These are phyloP conservation scores for Sphenopsis melanotis DNA, from an alignment of 2,797 vertebrate species.

Conservation along the genomic window DNA sequence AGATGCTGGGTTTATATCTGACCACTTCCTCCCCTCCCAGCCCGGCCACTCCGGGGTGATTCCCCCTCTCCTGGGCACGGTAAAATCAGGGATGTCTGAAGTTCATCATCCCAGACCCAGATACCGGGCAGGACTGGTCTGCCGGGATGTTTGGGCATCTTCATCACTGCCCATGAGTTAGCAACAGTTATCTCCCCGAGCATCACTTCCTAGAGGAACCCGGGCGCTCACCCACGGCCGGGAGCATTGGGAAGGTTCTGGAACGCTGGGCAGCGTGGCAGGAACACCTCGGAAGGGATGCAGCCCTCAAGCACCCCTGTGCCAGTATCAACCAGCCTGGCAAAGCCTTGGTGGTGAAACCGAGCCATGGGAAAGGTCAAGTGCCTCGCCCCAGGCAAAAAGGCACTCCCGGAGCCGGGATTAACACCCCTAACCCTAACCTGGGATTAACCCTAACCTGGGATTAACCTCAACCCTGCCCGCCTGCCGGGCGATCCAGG, in stretches of 20 bases:
- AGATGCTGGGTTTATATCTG: slow-evolving; percentile 6
- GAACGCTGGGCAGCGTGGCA: accelerated
- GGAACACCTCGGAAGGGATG: neutral
- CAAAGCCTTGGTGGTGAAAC: neutral
- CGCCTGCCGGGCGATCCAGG: neutral
- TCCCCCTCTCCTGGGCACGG: neutral
- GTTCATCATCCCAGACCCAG: slow-evolving; percentile 49
- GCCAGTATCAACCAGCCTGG: neutral
- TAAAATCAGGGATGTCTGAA: neutral
- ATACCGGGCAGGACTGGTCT: slow-evolving; percentile 24
- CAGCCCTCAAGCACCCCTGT: neutral
- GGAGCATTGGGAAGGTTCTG: neutral
- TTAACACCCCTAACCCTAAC: neutral
- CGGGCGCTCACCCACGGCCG: neutral
- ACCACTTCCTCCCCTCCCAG: slow-evolving; percentile 39
- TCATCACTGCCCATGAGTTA: neutral
- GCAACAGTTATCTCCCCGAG: slow-evolving; percentile 15
- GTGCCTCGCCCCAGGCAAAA: neutral
- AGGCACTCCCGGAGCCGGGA: neutral
- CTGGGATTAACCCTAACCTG: too few species aligned
- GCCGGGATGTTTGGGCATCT: neutral
- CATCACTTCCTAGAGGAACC: neutral
- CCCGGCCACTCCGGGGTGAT: neutral
- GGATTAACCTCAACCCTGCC: neutral
- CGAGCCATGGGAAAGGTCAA: neutral